phyloP scores from a whole-genome alignment of 2,797 vertebrate species.

The Halcyon leucocephala region DNA sequence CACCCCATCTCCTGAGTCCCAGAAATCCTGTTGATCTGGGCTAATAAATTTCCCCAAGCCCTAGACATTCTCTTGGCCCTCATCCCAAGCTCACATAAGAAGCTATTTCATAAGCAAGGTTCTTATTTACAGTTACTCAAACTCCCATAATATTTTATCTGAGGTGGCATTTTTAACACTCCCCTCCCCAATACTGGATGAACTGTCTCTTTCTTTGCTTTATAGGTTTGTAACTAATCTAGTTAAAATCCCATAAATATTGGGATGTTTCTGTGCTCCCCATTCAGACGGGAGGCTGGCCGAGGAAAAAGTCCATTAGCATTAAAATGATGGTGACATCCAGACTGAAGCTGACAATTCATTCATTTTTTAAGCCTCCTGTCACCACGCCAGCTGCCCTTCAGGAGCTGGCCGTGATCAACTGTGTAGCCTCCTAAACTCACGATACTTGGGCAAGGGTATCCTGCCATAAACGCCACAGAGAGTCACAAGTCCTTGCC shows the following conservation, averaged over 20 bases:
- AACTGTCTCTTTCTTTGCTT: constrained; percentile 75
- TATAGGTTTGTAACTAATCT: constrained; percentile 69
- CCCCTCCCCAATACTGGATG: constrained; percentile 61
- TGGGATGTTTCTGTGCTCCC: constrained; percentile 64
- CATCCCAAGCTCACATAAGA: constrained; percentile 77
- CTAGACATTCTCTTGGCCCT: constrained; percentile 72
- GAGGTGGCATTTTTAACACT: constrained; percentile 76
- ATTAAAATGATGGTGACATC: constrained; percentile 66
- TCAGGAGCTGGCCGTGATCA: constrained; percentile 18
- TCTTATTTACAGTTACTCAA: constrained; percentile 75
- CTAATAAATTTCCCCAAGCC: constrained; percentile 73
- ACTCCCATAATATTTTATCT: constrained; percentile 75
- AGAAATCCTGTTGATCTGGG: constrained; percentile 71
- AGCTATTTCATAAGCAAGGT: constrained; percentile 69
- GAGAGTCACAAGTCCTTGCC: not conserved
- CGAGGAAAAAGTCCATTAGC: constrained; percentile 60
- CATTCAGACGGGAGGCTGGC: constrained; percentile 50
- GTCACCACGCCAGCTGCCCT: constrained; percentile 55
- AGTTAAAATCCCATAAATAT: constrained; percentile 73
- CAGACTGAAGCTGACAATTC: constrained; percentile 61
- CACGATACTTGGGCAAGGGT: not conserved
- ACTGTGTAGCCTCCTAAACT: not conserved
- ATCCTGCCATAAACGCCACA: not conserved
- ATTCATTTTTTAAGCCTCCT: constrained; percentile 48
- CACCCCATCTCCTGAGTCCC: constrained; percentile 61